Evolutionary conservation across 2,797 vertebrate species (phyloP).

Genomic region (Erithacus rubecula): DNA sequence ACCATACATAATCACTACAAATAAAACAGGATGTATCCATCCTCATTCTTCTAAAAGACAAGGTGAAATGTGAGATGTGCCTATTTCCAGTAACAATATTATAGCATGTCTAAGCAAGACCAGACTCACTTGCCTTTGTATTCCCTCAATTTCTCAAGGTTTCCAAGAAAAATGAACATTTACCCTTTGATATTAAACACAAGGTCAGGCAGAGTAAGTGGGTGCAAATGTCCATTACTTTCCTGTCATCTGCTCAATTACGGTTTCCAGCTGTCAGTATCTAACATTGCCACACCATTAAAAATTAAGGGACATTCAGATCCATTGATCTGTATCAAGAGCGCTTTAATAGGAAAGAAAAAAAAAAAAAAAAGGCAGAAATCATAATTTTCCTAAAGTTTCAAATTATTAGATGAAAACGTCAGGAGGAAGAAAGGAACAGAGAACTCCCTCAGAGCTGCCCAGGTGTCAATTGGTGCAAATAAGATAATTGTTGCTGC

Average conservation of each 20-base stretch:
- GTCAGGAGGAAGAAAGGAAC: conserved; percentile 35
- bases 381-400: conserved; percentile 61
- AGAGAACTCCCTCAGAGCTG: not conserved
- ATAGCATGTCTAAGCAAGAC: not conserved
- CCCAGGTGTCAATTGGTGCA: not conserved
- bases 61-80: not conserved
- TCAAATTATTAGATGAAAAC: conserved; percentile 58
- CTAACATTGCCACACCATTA: conserved; percentile 46
- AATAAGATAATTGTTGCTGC: not conserved
- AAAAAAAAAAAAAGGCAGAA: conserved; percentile 38
- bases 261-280: conserved; percentile 76
- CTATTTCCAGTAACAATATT: not conserved
- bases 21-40: not conserved
- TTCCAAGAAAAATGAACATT: conserved; percentile 45
- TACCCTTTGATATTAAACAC: conserved; percentile 67
- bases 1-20: not conserved
- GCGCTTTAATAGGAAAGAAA: not conserved
- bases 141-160: not conserved
- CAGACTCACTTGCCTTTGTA: not conserved
- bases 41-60: not conserved
- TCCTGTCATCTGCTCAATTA: conserved; percentile 75
- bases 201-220: conserved; percentile 72
- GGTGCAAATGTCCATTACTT: conserved; percentile 62
- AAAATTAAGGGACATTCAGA: conserved; percentile 69
- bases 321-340: conserved; percentile 76